Evolutionary conservation across 1,140 invertebrate genomes (phyloP).

Genomic region (Halyomorpha halys): DNA sequence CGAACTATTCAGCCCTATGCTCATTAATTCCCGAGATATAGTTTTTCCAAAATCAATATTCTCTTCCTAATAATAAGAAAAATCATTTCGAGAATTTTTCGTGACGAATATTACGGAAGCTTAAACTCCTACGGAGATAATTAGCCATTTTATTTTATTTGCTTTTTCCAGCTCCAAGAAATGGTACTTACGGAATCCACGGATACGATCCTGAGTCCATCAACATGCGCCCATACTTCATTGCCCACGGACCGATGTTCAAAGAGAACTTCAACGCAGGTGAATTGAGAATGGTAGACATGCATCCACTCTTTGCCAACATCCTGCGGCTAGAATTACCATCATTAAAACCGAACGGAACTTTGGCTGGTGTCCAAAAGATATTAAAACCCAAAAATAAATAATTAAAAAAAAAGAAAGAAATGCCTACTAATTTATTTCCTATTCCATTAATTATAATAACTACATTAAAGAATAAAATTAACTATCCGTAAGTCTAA

Average conservation of each 20-base stretch:
- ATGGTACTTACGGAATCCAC: slow-evolving; percentile 11
- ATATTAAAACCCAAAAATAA: slow-evolving; percentile 1
- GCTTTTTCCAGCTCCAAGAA: not conserved
- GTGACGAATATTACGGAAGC: too few species aligned
- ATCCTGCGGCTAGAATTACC: not conserved
- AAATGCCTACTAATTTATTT: too few species aligned
- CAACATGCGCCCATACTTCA: slow-evolving; percentile 12
- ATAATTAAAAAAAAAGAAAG: not conserved
- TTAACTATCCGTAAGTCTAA: too few species aligned
- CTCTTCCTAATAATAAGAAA: too few species aligned
- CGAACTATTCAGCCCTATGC: too few species aligned
- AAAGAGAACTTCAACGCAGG: slow-evolving; percentile 6
- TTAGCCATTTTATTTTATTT: not conserved
- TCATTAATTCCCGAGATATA: too few species aligned
- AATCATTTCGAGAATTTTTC: too few species aligned
- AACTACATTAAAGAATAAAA: too few species aligned
- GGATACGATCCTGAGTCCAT: slow-evolving; percentile 9
- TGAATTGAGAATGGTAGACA: slow-evolving; percentile 4
- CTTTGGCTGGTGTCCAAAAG: not conserved
- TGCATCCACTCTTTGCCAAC: slow-evolving; percentile 1
- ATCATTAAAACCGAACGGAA: slow-evolving; percentile 9
- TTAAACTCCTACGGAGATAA: too few species aligned
- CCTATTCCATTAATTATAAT: too few species aligned
- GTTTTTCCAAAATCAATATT: too few species aligned
- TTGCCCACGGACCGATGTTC: not conserved